Percentiles rank a stretch among this genome's conserved stretches.
Evolutionary conservation across 2,888 invertebrate genomes (phyloP).

Genomic region (Rotaria magnacalcarata): DNA sequence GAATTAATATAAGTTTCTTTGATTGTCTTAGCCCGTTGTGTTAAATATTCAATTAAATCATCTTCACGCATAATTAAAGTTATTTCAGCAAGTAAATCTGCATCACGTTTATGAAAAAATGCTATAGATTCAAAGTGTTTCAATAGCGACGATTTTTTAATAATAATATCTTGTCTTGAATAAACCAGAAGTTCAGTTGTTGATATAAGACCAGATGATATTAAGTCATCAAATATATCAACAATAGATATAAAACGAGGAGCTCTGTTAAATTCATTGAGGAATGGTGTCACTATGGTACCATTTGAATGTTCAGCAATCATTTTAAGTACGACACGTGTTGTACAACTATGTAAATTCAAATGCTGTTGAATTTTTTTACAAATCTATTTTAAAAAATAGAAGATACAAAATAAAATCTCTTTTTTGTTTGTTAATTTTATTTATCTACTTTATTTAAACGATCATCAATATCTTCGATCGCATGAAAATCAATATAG

Average conservation of each 20-base stretch:
- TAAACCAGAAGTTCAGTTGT: not conserved
- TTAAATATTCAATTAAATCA: not conserved
- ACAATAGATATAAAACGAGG: not conserved
- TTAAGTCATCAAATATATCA: not conserved
- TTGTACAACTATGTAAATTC: not conserved
- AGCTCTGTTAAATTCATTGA: not conserved
- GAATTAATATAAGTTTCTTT: constrained; percentile 20
- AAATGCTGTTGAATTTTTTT: constrained; percentile 28
- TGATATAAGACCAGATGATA: not conserved
- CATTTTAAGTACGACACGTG: not conserved
- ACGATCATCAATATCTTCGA: constrained; percentile 13
- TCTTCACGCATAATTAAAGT: not conserved
- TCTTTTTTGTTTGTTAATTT: no score
- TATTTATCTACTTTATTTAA: not conserved
- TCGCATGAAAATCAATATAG: not conserved
- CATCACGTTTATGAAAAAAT: constrained; percentile 27
- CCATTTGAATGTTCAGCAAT: not conserved
- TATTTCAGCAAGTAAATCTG: not conserved
- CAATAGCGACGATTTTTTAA: not conserved
- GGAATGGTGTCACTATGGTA: not conserved
- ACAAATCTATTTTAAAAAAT: not conserved
- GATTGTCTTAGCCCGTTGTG: not conserved
- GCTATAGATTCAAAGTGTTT: not conserved
- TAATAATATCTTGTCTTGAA: constrained; percentile 9
- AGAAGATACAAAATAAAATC: not conserved